Evolutionary conservation across 2,113 vertebrate species (phyloP).

Genomic region (Leptosomus discolor): DNA sequence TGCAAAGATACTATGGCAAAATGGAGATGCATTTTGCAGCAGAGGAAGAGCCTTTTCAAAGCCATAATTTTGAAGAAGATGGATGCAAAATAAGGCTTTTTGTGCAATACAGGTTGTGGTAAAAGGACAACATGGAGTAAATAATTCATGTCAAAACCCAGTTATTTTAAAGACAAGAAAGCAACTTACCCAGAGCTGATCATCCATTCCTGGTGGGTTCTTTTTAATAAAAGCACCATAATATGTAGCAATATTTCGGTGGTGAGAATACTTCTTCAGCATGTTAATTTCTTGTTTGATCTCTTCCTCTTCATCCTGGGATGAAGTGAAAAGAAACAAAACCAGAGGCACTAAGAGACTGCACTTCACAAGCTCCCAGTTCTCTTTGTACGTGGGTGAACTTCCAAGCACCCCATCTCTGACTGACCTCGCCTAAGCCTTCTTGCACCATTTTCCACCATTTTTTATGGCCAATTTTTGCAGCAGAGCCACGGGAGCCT

Average conservation of each 20-base stretch:
- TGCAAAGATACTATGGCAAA: neutral
- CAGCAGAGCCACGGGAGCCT: neutral
- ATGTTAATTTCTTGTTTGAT: conserved; percentile 99
- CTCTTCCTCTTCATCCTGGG: conserved; percentile 97
- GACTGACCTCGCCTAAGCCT: neutral
- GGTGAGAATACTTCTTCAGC: conserved; percentile 98
- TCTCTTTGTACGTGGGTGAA: neutral
- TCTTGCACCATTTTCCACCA: neutral
- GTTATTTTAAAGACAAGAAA: neutral
- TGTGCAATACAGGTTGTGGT: neutral
- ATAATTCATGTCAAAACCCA: neutral
- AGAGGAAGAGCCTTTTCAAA: neutral
- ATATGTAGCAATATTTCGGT: conserved; percentile 96
- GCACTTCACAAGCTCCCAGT: neutral
- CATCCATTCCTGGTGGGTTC: conserved; percentile 95
- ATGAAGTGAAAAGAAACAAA: neutral
- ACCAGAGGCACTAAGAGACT: neutral
- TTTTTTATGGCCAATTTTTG: neutral
- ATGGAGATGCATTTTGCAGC: neutral
- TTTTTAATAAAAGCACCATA: conserved; percentile 99
- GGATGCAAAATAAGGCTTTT: neutral
- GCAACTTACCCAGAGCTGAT: conserved; percentile 92
- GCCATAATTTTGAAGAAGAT: neutral
- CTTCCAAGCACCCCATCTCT: neutral
- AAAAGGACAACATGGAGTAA: neutral